Evolutionary conservation across 2,888 invertebrate genomes (phyloP).

Genomic region (Zele albiditarsus): DNA sequence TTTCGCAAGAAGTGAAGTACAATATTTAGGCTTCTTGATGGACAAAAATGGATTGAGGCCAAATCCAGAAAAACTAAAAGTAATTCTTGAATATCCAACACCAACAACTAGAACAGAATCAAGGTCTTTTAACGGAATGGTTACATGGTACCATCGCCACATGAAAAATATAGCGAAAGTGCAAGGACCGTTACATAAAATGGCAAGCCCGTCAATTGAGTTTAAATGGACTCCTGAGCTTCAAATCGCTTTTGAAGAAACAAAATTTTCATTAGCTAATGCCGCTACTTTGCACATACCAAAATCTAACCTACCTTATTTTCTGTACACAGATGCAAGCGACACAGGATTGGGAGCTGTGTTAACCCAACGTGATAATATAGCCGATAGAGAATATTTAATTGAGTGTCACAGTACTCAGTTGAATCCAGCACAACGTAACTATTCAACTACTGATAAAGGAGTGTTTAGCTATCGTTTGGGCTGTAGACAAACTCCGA

Average conservation of each 20-base stretch:
- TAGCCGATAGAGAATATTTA: too few species aligned
- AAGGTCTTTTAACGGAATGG: slow-evolving; percentile 1
- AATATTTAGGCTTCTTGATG: slow-evolving; percentile 34
- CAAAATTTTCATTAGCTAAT: not conserved
- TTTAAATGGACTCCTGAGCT: too few species aligned
- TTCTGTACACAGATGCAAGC: too few species aligned
- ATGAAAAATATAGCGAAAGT: not conserved
- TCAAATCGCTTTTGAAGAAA: not conserved
- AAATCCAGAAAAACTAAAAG: not conserved
- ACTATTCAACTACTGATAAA: too few species aligned
- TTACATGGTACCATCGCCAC: slow-evolving; percentile 6
- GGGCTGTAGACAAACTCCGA: too few species aligned
- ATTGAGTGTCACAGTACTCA: too few species aligned
- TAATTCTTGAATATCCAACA: not conserved
- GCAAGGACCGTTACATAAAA: not conserved
- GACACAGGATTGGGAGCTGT: too few species aligned
- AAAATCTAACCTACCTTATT: too few species aligned
- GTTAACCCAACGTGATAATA: too few species aligned
- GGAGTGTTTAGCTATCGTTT: too few species aligned
- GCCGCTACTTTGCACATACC: not conserved
- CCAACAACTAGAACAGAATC: not conserved
- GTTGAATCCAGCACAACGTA: too few species aligned
- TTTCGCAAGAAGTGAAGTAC: slow-evolving; percentile 28
- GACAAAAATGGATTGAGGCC: slow-evolving; percentile 43
- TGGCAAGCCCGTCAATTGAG: not conserved